These are phyloP conservation scores for Synergus itoensis DNA, from an alignment of 2,888 invertebrate genomes.

Conservation along the genomic window DNA sequence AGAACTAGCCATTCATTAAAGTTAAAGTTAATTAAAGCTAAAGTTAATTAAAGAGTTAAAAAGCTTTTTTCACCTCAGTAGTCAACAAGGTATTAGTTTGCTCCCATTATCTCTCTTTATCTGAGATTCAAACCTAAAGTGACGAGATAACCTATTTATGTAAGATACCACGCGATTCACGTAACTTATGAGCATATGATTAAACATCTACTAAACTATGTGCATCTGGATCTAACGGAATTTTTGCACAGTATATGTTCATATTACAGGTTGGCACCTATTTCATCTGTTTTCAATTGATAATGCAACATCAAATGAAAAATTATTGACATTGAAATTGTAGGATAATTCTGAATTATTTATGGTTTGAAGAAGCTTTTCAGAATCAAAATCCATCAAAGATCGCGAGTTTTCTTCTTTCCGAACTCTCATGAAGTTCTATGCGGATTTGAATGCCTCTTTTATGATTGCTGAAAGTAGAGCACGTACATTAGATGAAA, in stretches of 20 bases:
- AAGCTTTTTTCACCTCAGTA: background rate
- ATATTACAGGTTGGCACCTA: background rate
- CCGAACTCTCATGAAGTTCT: constrained; percentile 17
- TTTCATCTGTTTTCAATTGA: too few species aligned
- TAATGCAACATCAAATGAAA: too few species aligned
- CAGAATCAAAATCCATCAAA: background rate
- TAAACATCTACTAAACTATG: background rate
- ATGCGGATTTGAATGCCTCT: background rate
- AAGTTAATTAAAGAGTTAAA: background rate
- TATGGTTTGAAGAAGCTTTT: too few species aligned
- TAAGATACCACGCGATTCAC: constrained; percentile 15
- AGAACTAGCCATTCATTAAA: background rate
- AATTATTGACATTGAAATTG: too few species aligned
- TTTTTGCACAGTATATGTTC: background rate
- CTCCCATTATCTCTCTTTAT: constrained; percentile 29
- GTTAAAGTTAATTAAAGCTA: too few species aligned
- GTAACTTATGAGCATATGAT: constrained; percentile 25
- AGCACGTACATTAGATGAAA: constrained; percentile 28
- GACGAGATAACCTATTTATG: constrained; percentile 26
- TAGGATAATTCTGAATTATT: too few species aligned
- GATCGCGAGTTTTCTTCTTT: constrained; percentile 14
- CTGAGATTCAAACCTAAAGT: constrained; percentile 19
- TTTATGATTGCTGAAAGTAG: constrained; percentile 33
- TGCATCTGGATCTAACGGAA: background rate
- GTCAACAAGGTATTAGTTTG: constrained; percentile 29